Base-by-base conservation (phyloP, 2,113 vertebrate genomes). In the Bufo gargarizans region DNA sequence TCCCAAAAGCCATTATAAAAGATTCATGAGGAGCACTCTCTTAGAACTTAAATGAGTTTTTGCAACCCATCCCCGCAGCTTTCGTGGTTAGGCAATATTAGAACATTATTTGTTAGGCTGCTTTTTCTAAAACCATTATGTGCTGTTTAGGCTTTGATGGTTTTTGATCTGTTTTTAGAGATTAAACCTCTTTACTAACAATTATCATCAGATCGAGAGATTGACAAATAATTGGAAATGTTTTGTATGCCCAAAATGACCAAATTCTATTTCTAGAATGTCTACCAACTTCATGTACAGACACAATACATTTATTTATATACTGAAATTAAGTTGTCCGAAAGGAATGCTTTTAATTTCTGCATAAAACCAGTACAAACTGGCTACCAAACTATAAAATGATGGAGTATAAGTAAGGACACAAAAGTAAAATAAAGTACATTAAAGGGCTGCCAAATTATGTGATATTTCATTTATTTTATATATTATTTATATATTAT, bases 1-100 rank as follows among this genome's bases (percentile, higher is more conserved):
- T 96, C 95, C 94, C 94, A 94, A 93, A 95, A 95, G 94, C 94
- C 94, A 94, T 94, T 93, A 94, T 95, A 94, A 95, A 96, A 95
- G 95, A 95, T 95, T 95, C 94, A 95, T 93, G 94, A 93, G 69
- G 91, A 89, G 87, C 87, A 92, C 89, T 93, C 89, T 90, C 91
- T 90, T 89, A 92, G 92, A 93, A 92, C 89, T 90, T 91, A 91
- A 91, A 90, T 0, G 0, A 91, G 91, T 92, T 92, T 84, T 89
- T 91, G 91, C 91, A 90, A 90, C 89, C 81, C 90, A 92, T 92
- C 91, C 90, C 89, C 92, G 89, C 88, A 90, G 89, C 89, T 83
- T 92, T 91, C 92, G 92, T 90, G 91, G 92, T 92, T 91, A 91
- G 89, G 91, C 87, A 92, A 84, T 91, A 93, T 92, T 84, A 91